A percentile compares a stretch with the other conserved stretches of the same genome.
These are phyloP conservation scores for Perdita meconis DNA, from an alignment of 2,888 invertebrate genomes.

Conservation along the genomic window DNA sequence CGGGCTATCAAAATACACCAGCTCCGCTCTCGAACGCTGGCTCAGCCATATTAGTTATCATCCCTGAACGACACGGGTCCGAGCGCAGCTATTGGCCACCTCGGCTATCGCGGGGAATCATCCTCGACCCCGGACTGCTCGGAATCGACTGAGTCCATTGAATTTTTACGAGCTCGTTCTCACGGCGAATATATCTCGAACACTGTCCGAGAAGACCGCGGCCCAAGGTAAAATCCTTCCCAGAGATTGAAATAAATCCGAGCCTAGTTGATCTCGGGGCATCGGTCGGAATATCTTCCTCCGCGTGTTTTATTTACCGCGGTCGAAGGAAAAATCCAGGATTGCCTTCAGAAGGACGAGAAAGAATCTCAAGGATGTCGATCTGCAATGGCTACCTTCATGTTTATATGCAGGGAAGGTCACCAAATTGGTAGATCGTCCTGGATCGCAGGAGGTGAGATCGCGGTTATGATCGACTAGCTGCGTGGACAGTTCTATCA, in stretches of 20 bases:
- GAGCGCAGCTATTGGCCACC: conserved; percentile 24
- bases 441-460: no score
- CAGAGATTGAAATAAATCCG: conserved; percentile 26
- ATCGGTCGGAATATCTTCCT: conserved; percentile 23
- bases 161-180: conserved; percentile 63
- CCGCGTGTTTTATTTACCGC: conserved; percentile 50
- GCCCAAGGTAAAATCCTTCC: neutral
- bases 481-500: no score
- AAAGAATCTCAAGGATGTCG: conserved; percentile 37
- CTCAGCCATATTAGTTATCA: conserved; percentile 73
- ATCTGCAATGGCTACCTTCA: conserved; percentile 59
- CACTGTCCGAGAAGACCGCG: neutral
- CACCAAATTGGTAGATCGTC: no score
- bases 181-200: conserved; percentile 37
- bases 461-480: no score
- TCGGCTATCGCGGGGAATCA: conserved; percentile 45
- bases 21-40: conserved; percentile 50
- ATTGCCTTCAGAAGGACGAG: conserved; percentile 46
- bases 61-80: conserved; percentile 46
- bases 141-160: conserved; percentile 45
- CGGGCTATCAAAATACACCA: conserved; percentile 75
- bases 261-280: neutral
- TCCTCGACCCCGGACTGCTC: conserved; percentile 23
- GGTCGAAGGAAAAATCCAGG: conserved; percentile 30
- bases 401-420: conserved; percentile 74